A percentile compares a stretch with the other conserved stretches of the same genome.
phyloP scores from a whole-genome alignment of 2,113 vertebrate species.

The Paramisgurnus dabryanus region DNA sequence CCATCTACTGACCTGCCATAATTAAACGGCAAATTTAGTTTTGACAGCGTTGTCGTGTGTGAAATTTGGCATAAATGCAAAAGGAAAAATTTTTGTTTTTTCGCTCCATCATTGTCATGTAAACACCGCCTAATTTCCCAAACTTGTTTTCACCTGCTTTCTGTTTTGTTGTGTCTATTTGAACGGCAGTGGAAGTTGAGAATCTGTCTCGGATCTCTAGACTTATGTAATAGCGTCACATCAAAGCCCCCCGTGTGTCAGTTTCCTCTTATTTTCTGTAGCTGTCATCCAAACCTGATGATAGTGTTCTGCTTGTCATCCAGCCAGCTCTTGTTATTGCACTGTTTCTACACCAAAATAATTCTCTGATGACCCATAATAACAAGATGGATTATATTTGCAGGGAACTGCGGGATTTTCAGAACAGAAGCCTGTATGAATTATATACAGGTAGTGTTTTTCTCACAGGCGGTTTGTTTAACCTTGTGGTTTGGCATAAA shows the following conservation, averaged over 20 bases:
- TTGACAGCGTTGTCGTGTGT: no score
- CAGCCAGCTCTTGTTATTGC: slow-evolving; percentile 8
- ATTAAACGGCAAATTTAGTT: no score
- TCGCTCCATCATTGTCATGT: no score
- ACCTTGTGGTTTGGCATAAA: not conserved
- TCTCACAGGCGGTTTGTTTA: not conserved
- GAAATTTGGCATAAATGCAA: no score
- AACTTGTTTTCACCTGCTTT: not conserved
- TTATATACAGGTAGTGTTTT: not conserved
- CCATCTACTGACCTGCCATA: no score
- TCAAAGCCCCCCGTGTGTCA: slow-evolving; percentile 23
- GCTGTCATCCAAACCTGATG: slow-evolving; percentile 21
- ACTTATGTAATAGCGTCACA: slow-evolving; percentile 28
- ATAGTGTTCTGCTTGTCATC: slow-evolving; percentile 21
- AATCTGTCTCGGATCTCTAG: slow-evolving; percentile 32
- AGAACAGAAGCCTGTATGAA: not conserved
- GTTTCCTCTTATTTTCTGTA: slow-evolving; percentile 20
- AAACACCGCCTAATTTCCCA: no score
- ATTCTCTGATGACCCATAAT: slow-evolving; percentile 3
- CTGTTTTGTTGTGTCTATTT: not conserved
- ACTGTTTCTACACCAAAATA: not conserved
- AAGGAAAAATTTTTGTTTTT: no score
- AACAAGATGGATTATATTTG: slow-evolving; percentile 13
- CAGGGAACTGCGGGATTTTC: not conserved
- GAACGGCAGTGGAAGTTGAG: not conserved